A percentile compares a stretch with the other conserved stretches of the same genome.
Conservation (phyloP, 1,140 invertebrate genomes). For the Drosophila nigromelanica region DNA sequence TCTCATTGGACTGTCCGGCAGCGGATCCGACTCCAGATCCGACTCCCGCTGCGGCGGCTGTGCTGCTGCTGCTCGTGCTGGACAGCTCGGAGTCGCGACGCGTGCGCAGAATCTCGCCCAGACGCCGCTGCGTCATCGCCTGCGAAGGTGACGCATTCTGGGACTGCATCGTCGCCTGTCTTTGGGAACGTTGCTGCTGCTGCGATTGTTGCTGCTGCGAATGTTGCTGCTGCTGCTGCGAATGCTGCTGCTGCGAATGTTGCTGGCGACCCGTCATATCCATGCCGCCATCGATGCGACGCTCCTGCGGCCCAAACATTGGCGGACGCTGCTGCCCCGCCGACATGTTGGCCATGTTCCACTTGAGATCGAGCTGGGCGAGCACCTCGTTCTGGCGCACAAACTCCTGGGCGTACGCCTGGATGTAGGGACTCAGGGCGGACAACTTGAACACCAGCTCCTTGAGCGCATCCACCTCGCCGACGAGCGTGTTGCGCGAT, state of each 20-base stretch:
- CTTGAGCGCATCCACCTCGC: slow-evolving; percentile 56
- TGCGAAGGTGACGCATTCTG: not conserved
- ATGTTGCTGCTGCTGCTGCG: slow-evolving; percentile 7
- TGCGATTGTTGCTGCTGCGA: slow-evolving; percentile 3
- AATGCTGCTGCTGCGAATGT: not conserved
- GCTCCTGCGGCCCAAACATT: not conserved
- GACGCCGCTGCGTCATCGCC: not conserved
- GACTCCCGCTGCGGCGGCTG: too few species aligned
- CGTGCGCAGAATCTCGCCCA: not conserved
- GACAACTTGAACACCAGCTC: slow-evolving; percentile 50
- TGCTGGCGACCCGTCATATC: slow-evolving; percentile 17
- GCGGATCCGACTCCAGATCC: too few species aligned
- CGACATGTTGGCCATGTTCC: not conserved
- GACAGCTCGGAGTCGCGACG: slow-evolving; percentile 62
- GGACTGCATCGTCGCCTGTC: too few species aligned
- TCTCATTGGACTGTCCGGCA: not conserved
- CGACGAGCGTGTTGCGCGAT: slow-evolving; percentile 28
- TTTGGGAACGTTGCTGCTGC: not conserved
- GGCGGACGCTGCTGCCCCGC: not conserved
- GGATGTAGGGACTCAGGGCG: slow-evolving; percentile 48
- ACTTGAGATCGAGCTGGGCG: slow-evolving; percentile 52
- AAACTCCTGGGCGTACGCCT: slow-evolving; percentile 42
- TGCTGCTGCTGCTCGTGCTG: slow-evolving; percentile 48
- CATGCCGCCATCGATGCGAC: slow-evolving; percentile 46
- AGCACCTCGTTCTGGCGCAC: slow-evolving; percentile 55